Conservation (phyloP, 2,888 invertebrate species). For the Synergus japonicus region DNA sequence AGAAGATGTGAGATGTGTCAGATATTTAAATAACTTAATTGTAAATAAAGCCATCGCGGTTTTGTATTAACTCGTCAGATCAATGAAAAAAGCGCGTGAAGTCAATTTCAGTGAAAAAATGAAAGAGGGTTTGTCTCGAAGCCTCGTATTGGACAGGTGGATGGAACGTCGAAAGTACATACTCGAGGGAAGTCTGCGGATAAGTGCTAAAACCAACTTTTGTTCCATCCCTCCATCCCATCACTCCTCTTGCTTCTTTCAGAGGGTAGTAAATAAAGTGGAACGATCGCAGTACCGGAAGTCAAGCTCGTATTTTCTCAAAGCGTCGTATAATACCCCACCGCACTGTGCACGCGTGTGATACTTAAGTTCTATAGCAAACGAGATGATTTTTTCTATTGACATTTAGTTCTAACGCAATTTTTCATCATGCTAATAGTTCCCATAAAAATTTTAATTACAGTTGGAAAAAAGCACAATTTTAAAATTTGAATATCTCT, state of each 20-base stretch:
- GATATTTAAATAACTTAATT: background rate
- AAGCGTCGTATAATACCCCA: conserved; percentile 57
- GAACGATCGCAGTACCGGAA: conserved; percentile 41
- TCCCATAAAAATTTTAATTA: background rate
- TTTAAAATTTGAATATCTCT: background rate
- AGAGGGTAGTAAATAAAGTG: conserved; percentile 44
- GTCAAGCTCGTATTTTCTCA: conserved; percentile 54
- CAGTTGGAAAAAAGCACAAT: background rate
- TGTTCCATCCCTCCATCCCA: conserved; percentile 49
- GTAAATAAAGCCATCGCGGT: background rate
- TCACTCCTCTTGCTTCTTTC: conserved; percentile 4
- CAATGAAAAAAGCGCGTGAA: background rate
- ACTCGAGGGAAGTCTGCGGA: conserved; percentile 55
- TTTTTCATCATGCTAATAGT: too few species aligned
- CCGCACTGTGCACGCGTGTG: conserved; percentile 55
- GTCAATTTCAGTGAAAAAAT: conserved; percentile 32
- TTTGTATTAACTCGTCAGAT: conserved; percentile 31
- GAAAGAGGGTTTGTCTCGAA: conserved; percentile 38
- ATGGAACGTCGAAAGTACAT: conserved; percentile 39
- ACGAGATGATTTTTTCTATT: background rate
- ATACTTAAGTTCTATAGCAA: conserved; percentile 44
- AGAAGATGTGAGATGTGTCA: background rate
- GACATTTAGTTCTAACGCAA: background rate
- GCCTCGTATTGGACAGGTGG: conserved; percentile 35
- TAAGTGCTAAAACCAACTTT: conserved; percentile 67